A percentile compares a stretch with the other conserved stretches of the same genome.
These are phyloP conservation scores for Zaprionus inermis DNA, from an alignment of 1,140 invertebrate genomes.

Conservation along the genomic window DNA sequence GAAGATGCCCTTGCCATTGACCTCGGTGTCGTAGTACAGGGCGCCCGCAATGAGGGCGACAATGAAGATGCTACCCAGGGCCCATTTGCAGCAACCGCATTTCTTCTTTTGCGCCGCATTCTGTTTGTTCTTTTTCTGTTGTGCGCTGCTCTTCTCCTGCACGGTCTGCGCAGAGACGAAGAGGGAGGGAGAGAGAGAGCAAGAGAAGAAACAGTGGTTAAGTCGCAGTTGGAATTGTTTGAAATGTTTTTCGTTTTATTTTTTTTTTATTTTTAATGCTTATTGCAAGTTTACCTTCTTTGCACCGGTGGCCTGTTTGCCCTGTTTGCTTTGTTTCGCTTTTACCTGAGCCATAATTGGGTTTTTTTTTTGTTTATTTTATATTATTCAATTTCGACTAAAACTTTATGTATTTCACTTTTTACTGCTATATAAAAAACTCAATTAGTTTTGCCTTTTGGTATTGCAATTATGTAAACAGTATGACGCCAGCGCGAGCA, in stretches of 20 bases:
- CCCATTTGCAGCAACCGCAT: conserved; percentile 86
- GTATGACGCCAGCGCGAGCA: conserved; percentile 11
- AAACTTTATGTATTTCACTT: conserved; percentile 49
- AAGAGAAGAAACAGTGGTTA: conserved; percentile 6
- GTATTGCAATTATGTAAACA: conserved; percentile 29
- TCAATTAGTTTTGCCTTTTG: conserved; percentile 31
- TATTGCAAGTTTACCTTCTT: conserved; percentile 74
- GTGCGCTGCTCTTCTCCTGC: conserved; percentile 76
- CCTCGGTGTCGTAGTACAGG: conserved; percentile 79
- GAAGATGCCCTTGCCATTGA: conserved; percentile 79
- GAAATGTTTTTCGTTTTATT: not conserved
- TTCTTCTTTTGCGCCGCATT: conserved; percentile 72
- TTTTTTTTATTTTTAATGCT: not conserved
- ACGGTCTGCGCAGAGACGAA: conserved; percentile 50
- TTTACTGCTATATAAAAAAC: conserved; percentile 41
- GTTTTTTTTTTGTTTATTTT: conserved; percentile 41
- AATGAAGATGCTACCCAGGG: conserved; percentile 85
- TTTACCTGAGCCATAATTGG: conserved; percentile 81
- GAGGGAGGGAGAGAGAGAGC: conserved; percentile 6
- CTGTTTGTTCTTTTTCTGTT: conserved; percentile 80
- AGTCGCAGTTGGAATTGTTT: conserved; percentile 5
- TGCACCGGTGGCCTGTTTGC: conserved; percentile 68
- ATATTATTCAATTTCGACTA: conserved; percentile 61
- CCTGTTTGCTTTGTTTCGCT: conserved; percentile 81
- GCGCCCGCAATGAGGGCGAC: conserved; percentile 85